A percentile compares a stretch with the other conserved stretches of the same genome.
These are phyloP conservation scores for Nudaria mundana DNA, from an alignment of 2,888 invertebrate species.

Conservation along the genomic window DNA sequence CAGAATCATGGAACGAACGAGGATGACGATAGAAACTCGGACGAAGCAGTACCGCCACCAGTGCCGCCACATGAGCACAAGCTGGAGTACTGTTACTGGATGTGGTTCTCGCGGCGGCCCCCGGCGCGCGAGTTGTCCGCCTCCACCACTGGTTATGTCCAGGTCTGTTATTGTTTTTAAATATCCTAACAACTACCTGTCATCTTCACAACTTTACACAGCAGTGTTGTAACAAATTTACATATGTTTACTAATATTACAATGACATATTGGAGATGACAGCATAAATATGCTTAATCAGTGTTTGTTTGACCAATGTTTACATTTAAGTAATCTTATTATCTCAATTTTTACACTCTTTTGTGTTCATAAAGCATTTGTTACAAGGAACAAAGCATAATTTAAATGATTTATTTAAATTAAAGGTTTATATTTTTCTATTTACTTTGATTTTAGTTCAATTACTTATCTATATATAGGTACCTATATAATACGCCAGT, in stretches of 20 bases:
- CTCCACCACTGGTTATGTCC: constrained; percentile 73
- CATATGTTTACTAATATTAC: constrained; percentile 22
- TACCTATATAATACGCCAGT: too few relatives aligned
- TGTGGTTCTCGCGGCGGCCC: constrained; percentile 90
- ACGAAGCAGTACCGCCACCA: constrained; percentile 59
- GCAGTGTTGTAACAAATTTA: constrained; percentile 6
- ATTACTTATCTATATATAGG: too few relatives aligned
- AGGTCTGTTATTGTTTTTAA: constrained; percentile 47
- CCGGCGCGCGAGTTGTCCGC: constrained; percentile 68
- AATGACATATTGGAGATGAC: constrained; percentile 13
- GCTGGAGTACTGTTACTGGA: constrained; percentile 95
- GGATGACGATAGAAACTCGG: constrained; percentile 62
- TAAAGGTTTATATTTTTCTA: too few relatives aligned
- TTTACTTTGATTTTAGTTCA: too few relatives aligned
- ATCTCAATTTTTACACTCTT: too few relatives aligned
- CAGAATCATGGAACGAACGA: constrained; percentile 62
- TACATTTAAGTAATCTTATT: too few relatives aligned
- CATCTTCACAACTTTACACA: too few relatives aligned
- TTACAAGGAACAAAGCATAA: too few relatives aligned
- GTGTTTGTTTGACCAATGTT: background rate
- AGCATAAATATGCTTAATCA: background rate
- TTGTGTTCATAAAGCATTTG: too few relatives aligned
- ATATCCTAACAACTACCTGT: background rate
- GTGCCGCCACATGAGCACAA: constrained; percentile 94
- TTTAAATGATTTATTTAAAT: too few relatives aligned